A percentile compares a stretch with the other conserved stretches of the same genome.
phyloP scores from a whole-genome alignment of 2,888 invertebrate genomes.

The Acleris literana region DNA sequence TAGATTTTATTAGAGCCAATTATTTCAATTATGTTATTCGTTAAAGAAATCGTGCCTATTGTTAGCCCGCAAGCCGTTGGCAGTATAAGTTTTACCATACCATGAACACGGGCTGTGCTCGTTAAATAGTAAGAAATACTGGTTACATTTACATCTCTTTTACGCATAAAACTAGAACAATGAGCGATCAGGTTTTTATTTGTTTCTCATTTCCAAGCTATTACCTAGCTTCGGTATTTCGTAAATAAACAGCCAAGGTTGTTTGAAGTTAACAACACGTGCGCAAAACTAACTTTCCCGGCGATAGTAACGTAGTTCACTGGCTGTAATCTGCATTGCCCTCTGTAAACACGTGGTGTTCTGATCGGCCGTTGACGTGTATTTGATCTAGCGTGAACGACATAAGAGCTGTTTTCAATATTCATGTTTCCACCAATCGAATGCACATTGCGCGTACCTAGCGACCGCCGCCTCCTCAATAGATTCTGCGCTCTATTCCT shows the following conservation, averaged over 20 bases:
- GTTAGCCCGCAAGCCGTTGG: constrained; percentile 41
- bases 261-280: constrained; percentile 68
- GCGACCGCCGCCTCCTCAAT: constrained; percentile 44
- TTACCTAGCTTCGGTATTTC: constrained; percentile 41
- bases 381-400: constrained; percentile 66
- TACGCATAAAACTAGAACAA: not conserved
- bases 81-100: constrained; percentile 46
- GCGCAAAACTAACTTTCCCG: constrained; percentile 49
- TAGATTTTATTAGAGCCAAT: constrained; percentile 13
- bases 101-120: constrained; percentile 49
- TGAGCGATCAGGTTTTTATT: constrained; percentile 15
- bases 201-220: not conserved
- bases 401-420: constrained; percentile 79
- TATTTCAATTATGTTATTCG: constrained; percentile 18
- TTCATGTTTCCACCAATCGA: constrained; percentile 66
- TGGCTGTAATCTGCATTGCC: constrained; percentile 65
- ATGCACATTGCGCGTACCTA: constrained; percentile 70
- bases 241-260: constrained; percentile 15
- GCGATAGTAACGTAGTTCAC: constrained; percentile 55
- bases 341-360: constrained; percentile 76
- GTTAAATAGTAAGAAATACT: constrained; percentile 48
- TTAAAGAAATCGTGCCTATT: constrained; percentile 36
- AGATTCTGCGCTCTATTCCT: constrained; percentile 65
- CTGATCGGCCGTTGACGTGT: constrained; percentile 54
- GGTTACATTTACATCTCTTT: not conserved